Evolutionary conservation across 2,797 vertebrate genomes (phyloP).

Genomic region (Scolopax rusticola): DNA sequence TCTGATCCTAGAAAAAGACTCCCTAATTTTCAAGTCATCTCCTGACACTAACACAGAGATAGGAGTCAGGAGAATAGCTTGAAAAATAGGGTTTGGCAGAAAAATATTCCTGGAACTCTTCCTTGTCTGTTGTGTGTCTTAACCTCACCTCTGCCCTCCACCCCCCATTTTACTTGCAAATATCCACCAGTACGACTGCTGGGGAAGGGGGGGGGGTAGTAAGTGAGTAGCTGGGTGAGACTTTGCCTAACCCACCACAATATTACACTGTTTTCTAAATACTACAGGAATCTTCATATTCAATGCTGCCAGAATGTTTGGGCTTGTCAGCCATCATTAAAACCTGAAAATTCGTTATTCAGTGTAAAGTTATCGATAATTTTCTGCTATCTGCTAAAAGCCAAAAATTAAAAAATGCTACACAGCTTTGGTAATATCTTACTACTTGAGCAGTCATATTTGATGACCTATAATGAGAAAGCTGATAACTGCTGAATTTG

Average conservation of each 20-base stretch:
- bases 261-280: neutral
- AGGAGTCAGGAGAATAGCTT: constrained; percentile 47
- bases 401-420: neutral
- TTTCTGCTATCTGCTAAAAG: neutral
- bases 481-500: neutral
- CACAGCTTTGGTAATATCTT: neutral
- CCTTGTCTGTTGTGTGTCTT: neutral
- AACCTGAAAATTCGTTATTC: neutral
- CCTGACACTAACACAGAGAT: constrained; percentile 63
- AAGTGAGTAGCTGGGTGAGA: neutral
- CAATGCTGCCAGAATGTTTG: neutral
- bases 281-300: neutral
- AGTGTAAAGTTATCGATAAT: neutral
- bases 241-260: neutral
- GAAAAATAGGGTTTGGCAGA: constrained; percentile 54
- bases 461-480: neutral
- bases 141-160: constrained; percentile 21
- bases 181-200: constrained; percentile 49
- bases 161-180: constrained; percentile 72
- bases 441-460: neutral
- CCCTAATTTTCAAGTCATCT: constrained; percentile 73
- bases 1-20: constrained; percentile 65
- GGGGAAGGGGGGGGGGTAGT: neutral
- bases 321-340: neutral
- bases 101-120: constrained; percentile 52